A percentile compares a stretch with the other conserved stretches of the same genome.
Evolutionary conservation across 23 tunicate species (phyloP).

Genomic region (Trididemnum nubilum): DNA sequence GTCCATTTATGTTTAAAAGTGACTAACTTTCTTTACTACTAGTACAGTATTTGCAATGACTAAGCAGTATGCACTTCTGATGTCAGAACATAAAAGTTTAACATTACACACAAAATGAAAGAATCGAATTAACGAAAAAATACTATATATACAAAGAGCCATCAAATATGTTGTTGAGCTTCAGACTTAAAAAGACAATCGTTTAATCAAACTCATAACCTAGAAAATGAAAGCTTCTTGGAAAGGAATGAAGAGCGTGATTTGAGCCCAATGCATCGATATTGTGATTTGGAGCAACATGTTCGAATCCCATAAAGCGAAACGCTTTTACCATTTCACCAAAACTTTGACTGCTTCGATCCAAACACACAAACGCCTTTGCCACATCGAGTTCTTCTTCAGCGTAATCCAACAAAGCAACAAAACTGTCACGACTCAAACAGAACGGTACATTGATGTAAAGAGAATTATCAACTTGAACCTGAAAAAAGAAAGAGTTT

Average conservation of each 20-base stretch:
- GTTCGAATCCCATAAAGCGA: slow-evolving; percentile 84
- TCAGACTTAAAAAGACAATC: too few species aligned
- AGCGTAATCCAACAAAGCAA: slow-evolving; percentile 83
- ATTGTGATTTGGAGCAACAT: slow-evolving; percentile 3
- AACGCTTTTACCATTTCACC: slow-evolving; percentile 48
- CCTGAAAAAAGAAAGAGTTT: slow-evolving; percentile 8
- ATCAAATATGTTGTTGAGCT: too few species aligned
- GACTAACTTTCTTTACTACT: too few species aligned
- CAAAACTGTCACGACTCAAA: slow-evolving; percentile 69
- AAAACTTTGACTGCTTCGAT: slow-evolving; percentile 29
- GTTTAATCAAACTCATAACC: slow-evolving; percentile 32
- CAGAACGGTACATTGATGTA: slow-evolving; percentile 58
- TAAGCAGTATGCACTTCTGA: too few species aligned
- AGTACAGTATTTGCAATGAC: too few species aligned
- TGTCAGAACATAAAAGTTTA: too few species aligned
- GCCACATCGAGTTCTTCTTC: slow-evolving; percentile 63
- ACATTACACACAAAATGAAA: too few species aligned
- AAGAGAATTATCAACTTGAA: slow-evolving; percentile 38
- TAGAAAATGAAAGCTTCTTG: slow-evolving; percentile 33
- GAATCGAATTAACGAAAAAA: too few species aligned
- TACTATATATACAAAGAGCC: too few species aligned
- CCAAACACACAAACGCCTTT: slow-evolving; percentile 53
- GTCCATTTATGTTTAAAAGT: too few species aligned
- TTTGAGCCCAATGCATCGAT: neutral
- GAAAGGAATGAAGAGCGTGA: neutral